phyloP scores from a whole-genome alignment of 2,113 vertebrate genomes.

The Atrichornis clamosus region DNA sequence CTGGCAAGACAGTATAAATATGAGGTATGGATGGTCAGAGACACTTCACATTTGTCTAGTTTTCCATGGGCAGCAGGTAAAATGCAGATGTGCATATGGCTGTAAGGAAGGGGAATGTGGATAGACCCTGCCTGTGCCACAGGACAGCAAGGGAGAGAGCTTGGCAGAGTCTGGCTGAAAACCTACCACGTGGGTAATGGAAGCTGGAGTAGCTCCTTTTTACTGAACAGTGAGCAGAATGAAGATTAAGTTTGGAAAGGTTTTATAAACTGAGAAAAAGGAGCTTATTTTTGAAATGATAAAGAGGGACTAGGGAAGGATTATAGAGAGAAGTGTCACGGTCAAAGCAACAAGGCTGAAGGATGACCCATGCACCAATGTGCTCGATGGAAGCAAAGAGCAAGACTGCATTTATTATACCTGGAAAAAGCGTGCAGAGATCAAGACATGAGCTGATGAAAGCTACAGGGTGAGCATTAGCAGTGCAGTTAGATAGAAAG shows the following conservation, averaged over 20 bases:
- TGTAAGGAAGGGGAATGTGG: not conserved
- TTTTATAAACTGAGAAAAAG: not conserved
- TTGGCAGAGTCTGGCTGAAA: not conserved
- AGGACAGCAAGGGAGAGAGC: not conserved
- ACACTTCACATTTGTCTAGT: not conserved
- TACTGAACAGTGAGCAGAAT: fast-evolving
- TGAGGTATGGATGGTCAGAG: not conserved
- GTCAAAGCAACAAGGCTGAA: not conserved
- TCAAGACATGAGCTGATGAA: not conserved
- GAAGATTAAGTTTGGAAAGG: not conserved
- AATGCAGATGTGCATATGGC: not conserved
- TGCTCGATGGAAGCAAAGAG: fast-evolving
- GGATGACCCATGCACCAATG: not conserved
- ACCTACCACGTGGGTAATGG: not conserved
- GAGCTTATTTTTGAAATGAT: not conserved
- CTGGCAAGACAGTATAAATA: not conserved
- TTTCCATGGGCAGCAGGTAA: not conserved
- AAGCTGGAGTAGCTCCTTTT: not conserved
- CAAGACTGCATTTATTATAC: not conserved
- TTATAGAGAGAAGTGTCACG: not conserved
- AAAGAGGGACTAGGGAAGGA: not conserved
- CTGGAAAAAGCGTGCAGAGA: not conserved
- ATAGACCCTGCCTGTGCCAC: fast-evolving
- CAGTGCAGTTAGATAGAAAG: not conserved
- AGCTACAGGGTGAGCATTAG: not conserved